phyloP scores from a whole-genome alignment of 2,888 invertebrate species.

The Heliconius hortense region DNA sequence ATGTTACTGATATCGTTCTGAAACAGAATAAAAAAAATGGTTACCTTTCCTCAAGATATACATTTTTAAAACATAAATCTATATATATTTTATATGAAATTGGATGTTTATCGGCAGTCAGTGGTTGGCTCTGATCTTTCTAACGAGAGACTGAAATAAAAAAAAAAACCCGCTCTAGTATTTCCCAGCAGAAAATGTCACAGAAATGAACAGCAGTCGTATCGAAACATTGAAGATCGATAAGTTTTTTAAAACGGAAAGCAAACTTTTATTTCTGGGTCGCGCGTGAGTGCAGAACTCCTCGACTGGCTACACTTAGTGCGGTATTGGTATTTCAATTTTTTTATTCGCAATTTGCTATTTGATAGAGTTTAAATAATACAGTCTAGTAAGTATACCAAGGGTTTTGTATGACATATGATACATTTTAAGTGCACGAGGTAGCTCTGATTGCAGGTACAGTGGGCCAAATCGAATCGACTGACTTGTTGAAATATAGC shows the following conservation, averaged over 20 bases:
- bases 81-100: neutral
- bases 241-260: slow-evolving; percentile 1
- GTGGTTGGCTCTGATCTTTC: slow-evolving; percentile 5
- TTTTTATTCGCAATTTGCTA: neutral
- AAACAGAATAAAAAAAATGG: neutral
- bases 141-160: slow-evolving; percentile 1
- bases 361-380: neutral
- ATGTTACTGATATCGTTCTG: neutral
- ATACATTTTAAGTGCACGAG: too few relatives aligned
- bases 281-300: neutral
- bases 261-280: neutral
- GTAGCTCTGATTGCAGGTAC: too few relatives aligned
- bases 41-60: neutral
- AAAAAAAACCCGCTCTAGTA: neutral
- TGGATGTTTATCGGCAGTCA: neutral
- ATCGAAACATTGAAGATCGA: neutral
- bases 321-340: neutral
- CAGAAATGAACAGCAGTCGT: slow-evolving; percentile 1
- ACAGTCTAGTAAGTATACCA: too few relatives aligned
- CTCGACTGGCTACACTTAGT: neutral
- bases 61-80: neutral
- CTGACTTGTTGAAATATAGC: too few relatives aligned
- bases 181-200: slow-evolving; percentile 6
- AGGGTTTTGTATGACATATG: too few relatives aligned
- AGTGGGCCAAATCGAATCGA: too few relatives aligned